Conservation (phyloP, 2,797 vertebrate genomes). For the Sitta carolinensis region DNA sequence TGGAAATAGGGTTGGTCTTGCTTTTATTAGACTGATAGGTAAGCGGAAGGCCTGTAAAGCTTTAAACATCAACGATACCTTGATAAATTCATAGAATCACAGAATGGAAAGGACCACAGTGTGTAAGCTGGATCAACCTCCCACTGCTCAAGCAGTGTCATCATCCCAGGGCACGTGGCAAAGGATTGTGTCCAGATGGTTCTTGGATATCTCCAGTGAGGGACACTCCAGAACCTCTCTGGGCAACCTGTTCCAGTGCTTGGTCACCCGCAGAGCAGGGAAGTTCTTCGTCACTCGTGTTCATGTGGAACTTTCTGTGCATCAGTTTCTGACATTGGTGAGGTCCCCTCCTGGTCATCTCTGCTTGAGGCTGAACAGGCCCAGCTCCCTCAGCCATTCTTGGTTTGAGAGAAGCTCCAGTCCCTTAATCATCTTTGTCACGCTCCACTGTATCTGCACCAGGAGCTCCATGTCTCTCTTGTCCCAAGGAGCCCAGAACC, state of each 20-base stretch:
- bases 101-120: neutral
- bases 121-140: neutral
- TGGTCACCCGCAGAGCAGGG: fast-evolving
- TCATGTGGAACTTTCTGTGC: neutral
- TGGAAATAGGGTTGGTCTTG: neutral
- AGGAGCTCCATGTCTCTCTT: neutral
- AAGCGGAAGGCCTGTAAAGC: neutral
- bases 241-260: neutral
- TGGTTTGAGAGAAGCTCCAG: neutral
- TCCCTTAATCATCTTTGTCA: neutral
- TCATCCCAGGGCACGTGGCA: neutral
- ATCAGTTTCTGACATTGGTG: neutral
- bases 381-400: neutral
- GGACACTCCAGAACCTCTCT: neutral
- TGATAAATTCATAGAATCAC: neutral
- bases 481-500: neutral
- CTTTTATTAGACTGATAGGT: neutral
- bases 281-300: neutral
- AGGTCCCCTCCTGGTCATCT: neutral
- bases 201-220: neutral
- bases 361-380: neutral
- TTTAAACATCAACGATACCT: neutral
- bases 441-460: neutral
- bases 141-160: neutral
- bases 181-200: neutral